Evolutionary conservation across 2,888 invertebrate species (phyloP), one percentile per base, ranked within the genome.

Genomic region (Amblyjoppa fuscipennis): DNA sequence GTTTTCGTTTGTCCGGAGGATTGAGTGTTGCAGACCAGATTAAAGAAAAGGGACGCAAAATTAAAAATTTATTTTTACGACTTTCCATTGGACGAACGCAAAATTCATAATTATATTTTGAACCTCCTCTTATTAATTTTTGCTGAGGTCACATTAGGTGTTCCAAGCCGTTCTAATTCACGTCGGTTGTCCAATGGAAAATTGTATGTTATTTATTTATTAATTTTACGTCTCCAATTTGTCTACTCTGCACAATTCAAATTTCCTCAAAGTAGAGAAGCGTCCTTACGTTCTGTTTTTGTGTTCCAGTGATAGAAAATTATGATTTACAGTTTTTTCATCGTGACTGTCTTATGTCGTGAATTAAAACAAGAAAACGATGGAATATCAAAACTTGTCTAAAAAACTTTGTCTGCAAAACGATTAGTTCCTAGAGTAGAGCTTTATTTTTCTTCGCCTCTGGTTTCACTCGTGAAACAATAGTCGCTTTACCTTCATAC

Each of bases 371-470:
- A 76, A 69, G 73, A 38, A 75, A 84, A 83, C 68, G 74, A 68
- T 69, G 16, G 78, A 85, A 83, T 56, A 61, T 68, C 49, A 31
- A 86, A 28, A 77, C 31, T 70, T 69, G 69, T 73, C 31, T 20
- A 64, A 64, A 61, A 61, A 66, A 41, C 75, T 89, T 71, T 76
- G 53, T 77, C 77, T 77, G 77, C 77, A 77, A 77, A 75, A 77
- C 20, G 38, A 77, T 41, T 77, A 77, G 68, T 81, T 77, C 28
- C 51, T 81, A 69, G 69, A 78, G 69, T 81, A 78, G 84, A 84
- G 77, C 74, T 81, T 84, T 77, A 59, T 59, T 53, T 61, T 81
- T 73, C 69, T 79, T 82, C 64, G 81, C 85, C 64, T 85, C 56
- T 75, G 49, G 25, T 81, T 82, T 81, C 66, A 81, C 70, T 78